Conservation (phyloP, 1,140 invertebrate genomes). For the Macrostomum lignano region DNA sequence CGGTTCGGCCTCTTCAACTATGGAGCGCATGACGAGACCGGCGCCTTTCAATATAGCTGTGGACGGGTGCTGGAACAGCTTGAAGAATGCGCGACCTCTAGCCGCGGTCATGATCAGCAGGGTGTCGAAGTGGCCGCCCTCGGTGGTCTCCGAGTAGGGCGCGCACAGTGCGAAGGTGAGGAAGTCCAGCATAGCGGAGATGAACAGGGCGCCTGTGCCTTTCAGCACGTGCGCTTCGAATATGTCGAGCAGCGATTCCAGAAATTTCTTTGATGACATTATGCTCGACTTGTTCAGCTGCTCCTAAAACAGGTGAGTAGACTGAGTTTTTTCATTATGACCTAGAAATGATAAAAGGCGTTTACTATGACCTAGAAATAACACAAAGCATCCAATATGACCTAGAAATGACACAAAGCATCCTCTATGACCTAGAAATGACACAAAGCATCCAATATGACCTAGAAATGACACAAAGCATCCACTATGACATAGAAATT, state of each 20-base stretch:
- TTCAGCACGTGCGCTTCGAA: slow-evolving; percentile 68
- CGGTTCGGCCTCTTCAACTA: slow-evolving; percentile 77
- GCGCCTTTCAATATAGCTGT: slow-evolving; percentile 89
- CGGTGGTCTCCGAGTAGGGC: slow-evolving; percentile 93
- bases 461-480: no score
- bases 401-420: no score
- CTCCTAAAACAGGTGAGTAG: no score
- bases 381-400: no score
- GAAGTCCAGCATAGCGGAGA: slow-evolving; percentile 76
- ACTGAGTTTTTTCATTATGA: no score
- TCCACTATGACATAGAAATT: no score
- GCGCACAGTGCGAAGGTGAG: slow-evolving; percentile 90
- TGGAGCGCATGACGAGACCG: slow-evolving; percentile 72
- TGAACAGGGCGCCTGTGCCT: slow-evolving; percentile 37
- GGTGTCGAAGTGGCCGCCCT: slow-evolving; percentile 79
- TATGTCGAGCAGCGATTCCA: slow-evolving; percentile 70
- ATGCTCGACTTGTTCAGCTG: slow-evolving; percentile 88
- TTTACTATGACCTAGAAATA: no score
- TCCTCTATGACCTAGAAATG: no score
- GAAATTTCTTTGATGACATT: slow-evolving; percentile 60
- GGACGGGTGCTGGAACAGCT: slow-evolving; percentile 75
- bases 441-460: no score
- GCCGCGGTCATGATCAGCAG: slow-evolving; percentile 69
- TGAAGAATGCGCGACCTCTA: slow-evolving; percentile 59
- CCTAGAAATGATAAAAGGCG: no score